A percentile compares a stretch with the other conserved stretches of the same genome.
Conservation (phyloP, 2,113 vertebrate genomes). For the Cyrtonyx montezumae region DNA sequence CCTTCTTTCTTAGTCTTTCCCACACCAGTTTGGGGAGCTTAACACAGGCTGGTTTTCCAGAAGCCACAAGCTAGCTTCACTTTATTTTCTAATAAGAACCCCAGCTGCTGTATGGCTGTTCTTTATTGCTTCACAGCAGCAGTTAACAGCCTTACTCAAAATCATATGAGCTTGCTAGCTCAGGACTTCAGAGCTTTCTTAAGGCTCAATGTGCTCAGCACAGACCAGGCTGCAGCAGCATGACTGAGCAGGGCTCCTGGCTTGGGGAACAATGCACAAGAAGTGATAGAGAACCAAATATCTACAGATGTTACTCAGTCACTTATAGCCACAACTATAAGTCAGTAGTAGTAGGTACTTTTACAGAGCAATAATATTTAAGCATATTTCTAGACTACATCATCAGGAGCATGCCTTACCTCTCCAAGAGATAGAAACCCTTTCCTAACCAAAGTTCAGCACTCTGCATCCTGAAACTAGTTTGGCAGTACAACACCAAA, state of each 20-base stretch:
- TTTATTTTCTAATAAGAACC: background rate
- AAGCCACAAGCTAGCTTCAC: background rate
- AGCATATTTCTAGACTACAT: background rate
- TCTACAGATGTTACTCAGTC: background rate
- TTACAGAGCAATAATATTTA: background rate
- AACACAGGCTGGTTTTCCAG: background rate
- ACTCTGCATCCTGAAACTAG: fast-evolving
- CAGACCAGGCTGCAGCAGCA: background rate
- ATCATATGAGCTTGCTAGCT: fast-evolving
- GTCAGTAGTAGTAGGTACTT: background rate
- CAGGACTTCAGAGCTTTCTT: background rate
- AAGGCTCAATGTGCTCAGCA: background rate
- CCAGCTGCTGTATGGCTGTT: conserved; percentile 27
- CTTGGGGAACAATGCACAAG: background rate
- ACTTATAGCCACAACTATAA: background rate
- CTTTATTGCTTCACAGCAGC: background rate
- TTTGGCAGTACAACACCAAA: fast-evolving
- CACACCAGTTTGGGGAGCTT: background rate
- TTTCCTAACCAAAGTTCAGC: background rate
- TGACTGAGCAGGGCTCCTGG: background rate
- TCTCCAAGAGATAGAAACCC: background rate
- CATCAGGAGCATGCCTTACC: background rate
- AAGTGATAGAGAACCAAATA: background rate
- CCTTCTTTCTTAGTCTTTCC: background rate
- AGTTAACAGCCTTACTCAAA: background rate